phyloP scores from a whole-genome alignment of 2,113 vertebrate genomes.

The Mastomys natalensis region DNA sequence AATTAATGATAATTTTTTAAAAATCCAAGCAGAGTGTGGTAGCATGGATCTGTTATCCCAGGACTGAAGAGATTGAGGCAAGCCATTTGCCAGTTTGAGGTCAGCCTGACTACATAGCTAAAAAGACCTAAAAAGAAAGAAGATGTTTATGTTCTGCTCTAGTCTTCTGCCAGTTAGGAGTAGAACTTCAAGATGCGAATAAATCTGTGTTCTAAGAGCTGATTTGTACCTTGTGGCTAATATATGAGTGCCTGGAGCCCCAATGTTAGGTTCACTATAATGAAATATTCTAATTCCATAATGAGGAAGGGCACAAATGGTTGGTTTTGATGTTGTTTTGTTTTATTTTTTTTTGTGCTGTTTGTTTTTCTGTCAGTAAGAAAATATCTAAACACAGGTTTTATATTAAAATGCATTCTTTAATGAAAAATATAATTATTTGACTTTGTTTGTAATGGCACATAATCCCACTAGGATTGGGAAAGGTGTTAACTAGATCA shows the following conservation, averaged over 20 bases:
- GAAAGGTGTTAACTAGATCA: background rate
- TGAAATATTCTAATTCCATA: background rate
- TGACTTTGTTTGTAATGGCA: background rate
- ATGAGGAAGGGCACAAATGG: background rate
- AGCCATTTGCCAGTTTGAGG: background rate
- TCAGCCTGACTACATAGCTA: background rate
- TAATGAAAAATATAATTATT: background rate
- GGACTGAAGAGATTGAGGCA: background rate
- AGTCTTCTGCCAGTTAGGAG: background rate
- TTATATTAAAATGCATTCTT: background rate
- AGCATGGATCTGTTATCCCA: background rate
- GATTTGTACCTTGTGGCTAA: background rate
- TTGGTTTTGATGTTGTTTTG: background rate
- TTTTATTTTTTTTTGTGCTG: background rate
- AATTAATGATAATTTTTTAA: background rate
- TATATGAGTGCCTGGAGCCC: background rate
- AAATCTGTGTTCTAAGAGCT: background rate
- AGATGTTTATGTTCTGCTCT: background rate
- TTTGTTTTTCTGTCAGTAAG: background rate
- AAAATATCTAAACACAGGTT: background rate
- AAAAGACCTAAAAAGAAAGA: background rate
- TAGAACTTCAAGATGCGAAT: background rate
- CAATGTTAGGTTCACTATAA: background rate
- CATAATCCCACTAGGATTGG: background rate
- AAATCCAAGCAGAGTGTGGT: background rate